Evolutionary conservation across 2,888 invertebrate genomes (phyloP).

Genomic region (Leucoma salicis): DNA sequence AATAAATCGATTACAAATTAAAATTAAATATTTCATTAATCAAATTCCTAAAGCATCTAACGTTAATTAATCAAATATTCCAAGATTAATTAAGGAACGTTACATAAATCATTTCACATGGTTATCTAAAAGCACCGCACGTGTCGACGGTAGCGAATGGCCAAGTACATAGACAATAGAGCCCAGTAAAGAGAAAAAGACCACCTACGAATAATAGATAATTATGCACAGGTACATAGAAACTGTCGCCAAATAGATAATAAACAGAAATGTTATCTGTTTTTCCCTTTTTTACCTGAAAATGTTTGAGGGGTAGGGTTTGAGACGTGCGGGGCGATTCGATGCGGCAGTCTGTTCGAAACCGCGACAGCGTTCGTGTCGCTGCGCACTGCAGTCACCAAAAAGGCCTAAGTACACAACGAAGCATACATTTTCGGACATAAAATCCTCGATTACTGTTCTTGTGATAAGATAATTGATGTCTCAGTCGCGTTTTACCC

Average conservation of each 20-base stretch:
- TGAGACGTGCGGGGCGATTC: slow-evolving; percentile 53
- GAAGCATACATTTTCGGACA: slow-evolving; percentile 34
- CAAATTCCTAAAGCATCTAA: no score
- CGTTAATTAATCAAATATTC: no score
- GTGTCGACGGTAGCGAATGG: neutral
- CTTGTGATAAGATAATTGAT: slow-evolving; percentile 59
- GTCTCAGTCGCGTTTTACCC: slow-evolving; percentile 53
- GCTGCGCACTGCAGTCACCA: slow-evolving; percentile 33
- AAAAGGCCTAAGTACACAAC: slow-evolving; percentile 48
- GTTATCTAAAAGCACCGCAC: slow-evolving; percentile 6
- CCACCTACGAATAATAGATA: slow-evolving; percentile 8
- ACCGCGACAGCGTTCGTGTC: slow-evolving; percentile 53
- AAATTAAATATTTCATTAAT: no score
- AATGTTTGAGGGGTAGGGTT: slow-evolving; percentile 54
- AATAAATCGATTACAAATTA: no score
- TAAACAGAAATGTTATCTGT: slow-evolving; percentile 35
- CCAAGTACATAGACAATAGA: slow-evolving; percentile 9
- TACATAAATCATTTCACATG: neutral
- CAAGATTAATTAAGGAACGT: neutral
- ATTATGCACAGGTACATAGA: slow-evolving; percentile 18
- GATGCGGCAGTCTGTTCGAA: slow-evolving; percentile 65
- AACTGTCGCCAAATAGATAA: slow-evolving; percentile 37
- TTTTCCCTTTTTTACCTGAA: slow-evolving; percentile 65
- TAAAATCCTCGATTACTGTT: slow-evolving; percentile 33
- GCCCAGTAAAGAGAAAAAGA: slow-evolving; percentile 16